These are phyloP conservation scores for Thinocorus orbignyianus DNA, from an alignment of 2,113 vertebrate genomes.

Conservation along the genomic window DNA sequence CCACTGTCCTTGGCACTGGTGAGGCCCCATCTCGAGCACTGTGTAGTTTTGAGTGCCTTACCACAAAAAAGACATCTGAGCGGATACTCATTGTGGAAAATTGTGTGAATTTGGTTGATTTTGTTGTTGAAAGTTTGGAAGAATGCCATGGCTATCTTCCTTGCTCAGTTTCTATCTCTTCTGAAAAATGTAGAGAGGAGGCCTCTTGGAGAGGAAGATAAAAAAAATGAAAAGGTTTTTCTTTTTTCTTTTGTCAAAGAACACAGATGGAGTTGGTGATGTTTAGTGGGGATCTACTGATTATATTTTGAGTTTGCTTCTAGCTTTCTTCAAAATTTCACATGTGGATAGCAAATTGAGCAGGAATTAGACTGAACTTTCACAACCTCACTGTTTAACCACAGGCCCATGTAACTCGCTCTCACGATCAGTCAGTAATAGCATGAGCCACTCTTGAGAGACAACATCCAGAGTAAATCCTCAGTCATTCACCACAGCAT, in stretches of 20 bases:
- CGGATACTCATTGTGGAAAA: background rate
- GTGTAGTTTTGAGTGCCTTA: too few species aligned
- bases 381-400: background rate
- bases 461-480: background rate
- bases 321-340: background rate
- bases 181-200: background rate
- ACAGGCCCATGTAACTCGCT: background rate
- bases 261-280: background rate
- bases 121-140: background rate
- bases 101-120: background rate
- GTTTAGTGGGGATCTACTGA: background rate
- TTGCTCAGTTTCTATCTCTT: background rate
- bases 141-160: background rate
- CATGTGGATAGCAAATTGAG: background rate
- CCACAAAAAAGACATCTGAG: background rate
- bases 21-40: too few species aligned
- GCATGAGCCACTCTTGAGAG: background rate
- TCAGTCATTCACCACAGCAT: accelerated
- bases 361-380: background rate
- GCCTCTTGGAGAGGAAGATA: background rate
- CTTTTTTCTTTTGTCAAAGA: background rate
- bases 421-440: background rate
- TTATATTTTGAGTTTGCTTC: background rate
- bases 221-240: background rate
- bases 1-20: too few species aligned